Conservation (phyloP, 2,113 vertebrate genomes). For the Chrysochloris asiatica region DNA sequence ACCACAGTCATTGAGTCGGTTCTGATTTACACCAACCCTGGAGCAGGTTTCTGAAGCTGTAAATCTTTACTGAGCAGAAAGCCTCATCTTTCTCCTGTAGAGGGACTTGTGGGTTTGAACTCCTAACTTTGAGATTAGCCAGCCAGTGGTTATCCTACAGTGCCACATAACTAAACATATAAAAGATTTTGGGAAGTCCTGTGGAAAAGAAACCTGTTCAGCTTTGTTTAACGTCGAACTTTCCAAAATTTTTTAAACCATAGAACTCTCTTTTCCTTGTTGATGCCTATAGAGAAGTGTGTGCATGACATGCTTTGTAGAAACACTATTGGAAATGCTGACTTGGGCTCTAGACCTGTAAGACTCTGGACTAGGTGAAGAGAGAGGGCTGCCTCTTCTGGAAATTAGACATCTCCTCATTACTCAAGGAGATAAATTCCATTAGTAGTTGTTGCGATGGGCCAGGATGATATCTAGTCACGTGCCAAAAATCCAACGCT, state of each 20-base stretch:
- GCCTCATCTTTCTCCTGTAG: too few species aligned
- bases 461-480: not conserved
- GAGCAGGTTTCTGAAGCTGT: too few species aligned
- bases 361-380: not conserved
- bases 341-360: not conserved
- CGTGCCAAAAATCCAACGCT: not conserved
- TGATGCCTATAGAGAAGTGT: not conserved
- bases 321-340: not conserved
- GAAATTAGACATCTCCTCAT: not conserved
- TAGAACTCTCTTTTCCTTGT: not conserved
- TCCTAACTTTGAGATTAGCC: too few species aligned
- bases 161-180: not conserved
- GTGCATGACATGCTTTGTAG: not conserved
- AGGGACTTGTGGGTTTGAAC: too few species aligned
- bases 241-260: not conserved
- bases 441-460: not conserved
- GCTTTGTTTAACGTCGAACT: not conserved
- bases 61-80: too few species aligned
- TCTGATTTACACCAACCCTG: too few species aligned
- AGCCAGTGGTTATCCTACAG: too few species aligned
- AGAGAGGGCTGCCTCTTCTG: not conserved
- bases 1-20: too few species aligned
- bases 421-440: not conserved
- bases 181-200: slow-evolving; percentile 9
- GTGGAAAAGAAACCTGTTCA: not conserved